Percentiles rank a stretch among this genome's conserved stretches.
These are phyloP conservation scores for Reinhardtius hippoglossoides DNA, from an alignment of 2,113 vertebrate species.

Conservation along the genomic window DNA sequence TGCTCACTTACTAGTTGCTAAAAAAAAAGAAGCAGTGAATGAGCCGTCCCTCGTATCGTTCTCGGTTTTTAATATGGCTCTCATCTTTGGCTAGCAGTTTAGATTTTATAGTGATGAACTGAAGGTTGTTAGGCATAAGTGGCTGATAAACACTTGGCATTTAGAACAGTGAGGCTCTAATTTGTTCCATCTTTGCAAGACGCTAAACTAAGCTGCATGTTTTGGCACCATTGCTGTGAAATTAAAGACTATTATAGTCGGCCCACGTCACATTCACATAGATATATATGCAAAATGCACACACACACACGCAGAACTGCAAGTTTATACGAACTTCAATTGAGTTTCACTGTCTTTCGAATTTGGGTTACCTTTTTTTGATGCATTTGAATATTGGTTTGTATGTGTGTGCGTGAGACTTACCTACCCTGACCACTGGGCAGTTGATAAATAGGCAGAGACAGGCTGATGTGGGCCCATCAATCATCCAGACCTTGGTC, in stretches of 20 bases:
- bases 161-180: slow-evolving; percentile 59
- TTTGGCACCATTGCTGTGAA: slow-evolving; percentile 51
- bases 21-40: neutral
- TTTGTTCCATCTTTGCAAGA: slow-evolving; percentile 59
- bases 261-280: slow-evolving; percentile 6
- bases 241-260: slow-evolving; percentile 39
- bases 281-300: neutral
- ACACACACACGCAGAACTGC: neutral
- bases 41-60: slow-evolving; percentile 9
- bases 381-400: slow-evolving; percentile 6
- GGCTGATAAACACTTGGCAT: slow-evolving; percentile 59
- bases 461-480: slow-evolving; percentile 65
- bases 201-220: slow-evolving; percentile 50
- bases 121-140: slow-evolving; percentile 44
- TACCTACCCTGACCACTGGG: slow-evolving; percentile 52
- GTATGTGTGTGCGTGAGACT: slow-evolving; percentile 19
- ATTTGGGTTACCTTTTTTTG: neutral
- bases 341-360: neutral
- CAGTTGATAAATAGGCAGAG: slow-evolving; percentile 71
- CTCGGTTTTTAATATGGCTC: slow-evolving; percentile 14
- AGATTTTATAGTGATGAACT: slow-evolving; percentile 43
- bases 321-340: slow-evolving; percentile 1
- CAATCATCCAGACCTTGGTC: slow-evolving; percentile 77
- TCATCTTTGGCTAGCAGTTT: slow-evolving; percentile 11
- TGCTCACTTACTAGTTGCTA: slow-evolving; percentile 6